A percentile compares a stretch with the other conserved stretches of the same genome.
These are phyloP conservation scores for Lasioglossum vierecki DNA, from an alignment of 2,888 invertebrate species.

Conservation along the genomic window DNA sequence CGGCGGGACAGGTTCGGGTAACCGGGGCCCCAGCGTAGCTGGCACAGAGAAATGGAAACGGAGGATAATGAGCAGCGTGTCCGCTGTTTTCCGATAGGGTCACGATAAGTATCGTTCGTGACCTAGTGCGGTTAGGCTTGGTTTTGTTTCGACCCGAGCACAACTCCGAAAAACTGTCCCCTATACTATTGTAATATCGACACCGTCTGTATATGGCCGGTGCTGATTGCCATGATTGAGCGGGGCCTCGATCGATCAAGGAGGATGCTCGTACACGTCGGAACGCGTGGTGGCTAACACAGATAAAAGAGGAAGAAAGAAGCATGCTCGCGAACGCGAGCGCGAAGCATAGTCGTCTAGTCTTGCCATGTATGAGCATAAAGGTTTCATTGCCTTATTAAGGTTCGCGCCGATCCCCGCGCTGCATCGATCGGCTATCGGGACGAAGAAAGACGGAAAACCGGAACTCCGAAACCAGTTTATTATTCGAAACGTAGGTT, in stretches of 20 bases:
- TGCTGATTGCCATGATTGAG: conserved; percentile 36
- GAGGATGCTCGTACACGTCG: conserved; percentile 33
- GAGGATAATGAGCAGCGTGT: neutral
- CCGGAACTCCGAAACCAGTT: conserved; percentile 77
- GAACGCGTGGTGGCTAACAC: neutral
- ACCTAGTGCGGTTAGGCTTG: neutral
- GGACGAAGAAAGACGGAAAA: conserved; percentile 74
- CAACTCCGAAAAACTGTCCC: conserved; percentile 15
- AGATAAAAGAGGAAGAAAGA: conserved; percentile 30
- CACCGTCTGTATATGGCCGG: conserved; percentile 14
- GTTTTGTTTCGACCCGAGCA: neutral
- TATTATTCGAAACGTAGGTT: conserved; percentile 70
- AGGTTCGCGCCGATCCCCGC: conserved; percentile 55
- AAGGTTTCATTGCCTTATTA: conserved; percentile 76
- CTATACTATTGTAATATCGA: conserved; percentile 21
- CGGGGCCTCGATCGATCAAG: conserved; percentile 49
- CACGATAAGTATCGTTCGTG: neutral
- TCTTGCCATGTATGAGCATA: conserved; percentile 73
- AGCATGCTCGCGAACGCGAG: neutral
- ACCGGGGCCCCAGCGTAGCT: neutral
- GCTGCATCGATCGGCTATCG: conserved; percentile 32
- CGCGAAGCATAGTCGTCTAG: conserved; percentile 57
- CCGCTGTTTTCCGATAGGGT: neutral
- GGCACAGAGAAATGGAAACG: neutral
- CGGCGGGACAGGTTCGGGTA: neutral